Conservation (phyloP, 2,888 invertebrate species). For the Fragum whitleyi region DNA sequence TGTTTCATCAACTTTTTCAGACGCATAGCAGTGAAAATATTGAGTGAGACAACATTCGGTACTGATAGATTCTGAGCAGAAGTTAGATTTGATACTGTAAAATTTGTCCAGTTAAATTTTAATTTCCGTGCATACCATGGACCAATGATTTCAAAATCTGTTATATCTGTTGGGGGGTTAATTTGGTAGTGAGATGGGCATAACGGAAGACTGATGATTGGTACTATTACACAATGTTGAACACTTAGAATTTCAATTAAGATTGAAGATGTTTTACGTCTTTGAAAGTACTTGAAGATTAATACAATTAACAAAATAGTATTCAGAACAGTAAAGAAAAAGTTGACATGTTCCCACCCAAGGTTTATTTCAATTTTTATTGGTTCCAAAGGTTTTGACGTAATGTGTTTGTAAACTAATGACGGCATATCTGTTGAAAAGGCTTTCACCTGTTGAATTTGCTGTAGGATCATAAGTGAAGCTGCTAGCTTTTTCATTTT, state of each 20-base stretch:
- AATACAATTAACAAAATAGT: background rate
- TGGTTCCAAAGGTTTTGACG: background rate
- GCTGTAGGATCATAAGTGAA: conserved; percentile 14
- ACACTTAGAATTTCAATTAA: background rate
- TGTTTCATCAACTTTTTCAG: too few species aligned
- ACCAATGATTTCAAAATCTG: too few species aligned
- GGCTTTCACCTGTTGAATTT: conserved; percentile 1
- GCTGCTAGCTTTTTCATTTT: conserved; percentile 18
- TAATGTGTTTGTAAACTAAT: conserved; percentile 14
- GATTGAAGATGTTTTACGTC: background rate
- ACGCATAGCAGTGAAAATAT: too few species aligned
- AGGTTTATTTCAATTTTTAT: background rate
- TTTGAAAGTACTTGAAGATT: background rate
- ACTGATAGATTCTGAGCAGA: too few species aligned
- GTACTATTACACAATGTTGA: background rate
- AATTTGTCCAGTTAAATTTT: too few species aligned
- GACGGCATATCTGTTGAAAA: conserved; percentile 26
- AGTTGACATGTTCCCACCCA: conserved; percentile 19
- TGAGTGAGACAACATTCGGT: too few species aligned
- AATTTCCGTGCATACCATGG: too few species aligned
- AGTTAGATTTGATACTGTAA: too few species aligned
- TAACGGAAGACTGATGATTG: conserved; percentile 4
- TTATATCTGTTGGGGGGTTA: too few species aligned
- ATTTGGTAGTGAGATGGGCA: conserved; percentile 29
- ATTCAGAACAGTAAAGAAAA: background rate